Evolutionary conservation across 2,113 vertebrate genomes (phyloP).

Genomic region (Glaucidium brasilianum): DNA sequence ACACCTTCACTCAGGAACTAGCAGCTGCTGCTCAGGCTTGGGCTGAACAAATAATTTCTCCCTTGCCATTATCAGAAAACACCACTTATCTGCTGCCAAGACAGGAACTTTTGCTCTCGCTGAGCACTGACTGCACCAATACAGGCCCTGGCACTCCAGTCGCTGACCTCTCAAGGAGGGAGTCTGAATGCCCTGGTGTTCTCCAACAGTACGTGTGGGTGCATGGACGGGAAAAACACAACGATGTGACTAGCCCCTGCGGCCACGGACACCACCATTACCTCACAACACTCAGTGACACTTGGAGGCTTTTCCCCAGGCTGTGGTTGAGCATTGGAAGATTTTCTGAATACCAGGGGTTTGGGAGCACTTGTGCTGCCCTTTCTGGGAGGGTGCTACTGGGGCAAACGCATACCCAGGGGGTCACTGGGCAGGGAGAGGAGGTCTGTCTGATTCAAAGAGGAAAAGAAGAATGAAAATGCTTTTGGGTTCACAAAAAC

Average conservation of each 20-base stretch:
- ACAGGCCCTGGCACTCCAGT: neutral
- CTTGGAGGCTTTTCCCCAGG: neutral
- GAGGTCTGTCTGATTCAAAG: neutral
- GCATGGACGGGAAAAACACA: neutral
- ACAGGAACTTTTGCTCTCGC: neutral
- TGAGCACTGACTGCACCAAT: neutral
- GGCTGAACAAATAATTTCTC: neutral
- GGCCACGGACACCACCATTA: neutral
- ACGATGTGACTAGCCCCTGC: neutral
- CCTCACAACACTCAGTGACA: neutral
- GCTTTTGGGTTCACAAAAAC: neutral
- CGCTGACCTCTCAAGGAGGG: neutral
- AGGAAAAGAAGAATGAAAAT: neutral
- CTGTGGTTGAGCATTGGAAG: neutral
- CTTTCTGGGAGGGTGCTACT: neutral
- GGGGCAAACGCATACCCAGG: neutral
- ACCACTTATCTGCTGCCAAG: neutral
- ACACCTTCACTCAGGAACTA: neutral
- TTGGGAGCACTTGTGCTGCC: neutral
- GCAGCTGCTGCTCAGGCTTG: neutral
- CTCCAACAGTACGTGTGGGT: rapidly evolving
- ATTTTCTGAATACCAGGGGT: rapidly evolving
- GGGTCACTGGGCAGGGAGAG: neutral
- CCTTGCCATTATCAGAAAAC: neutral
- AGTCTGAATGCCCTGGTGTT: rapidly evolving